A percentile compares a stretch with the other conserved stretches of the same genome.
Evolutionary conservation across 2,797 vertebrate species (phyloP).

Genomic region (Gymnothorax javanicus): DNA sequence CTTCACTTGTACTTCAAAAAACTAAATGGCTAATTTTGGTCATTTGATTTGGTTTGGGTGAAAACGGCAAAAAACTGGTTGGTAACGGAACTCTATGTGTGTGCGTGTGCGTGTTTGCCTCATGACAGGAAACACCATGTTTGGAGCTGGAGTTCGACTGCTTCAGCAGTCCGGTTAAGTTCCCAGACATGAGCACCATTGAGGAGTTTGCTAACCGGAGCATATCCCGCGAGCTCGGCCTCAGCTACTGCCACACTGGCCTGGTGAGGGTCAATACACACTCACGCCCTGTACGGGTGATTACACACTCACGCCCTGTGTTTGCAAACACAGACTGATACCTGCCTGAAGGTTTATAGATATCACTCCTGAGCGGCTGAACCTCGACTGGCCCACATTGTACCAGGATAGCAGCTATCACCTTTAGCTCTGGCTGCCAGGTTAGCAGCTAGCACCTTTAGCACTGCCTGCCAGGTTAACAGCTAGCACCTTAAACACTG

Average conservation of each 20-base stretch:
- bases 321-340: background rate
- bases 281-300: background rate
- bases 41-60: too few species aligned
- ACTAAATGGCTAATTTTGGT: too few species aligned
- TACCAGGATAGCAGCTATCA: too few species aligned
- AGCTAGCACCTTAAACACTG: too few species aligned
- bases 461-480: too few species aligned
- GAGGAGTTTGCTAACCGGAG: conserved; percentile 95
- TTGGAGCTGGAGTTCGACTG: conserved; percentile 96
- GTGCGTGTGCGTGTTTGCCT: background rate
- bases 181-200: conserved; percentile 89
- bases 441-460: too few species aligned
- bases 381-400: too few species aligned
- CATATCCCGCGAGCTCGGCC: conserved; percentile 90
- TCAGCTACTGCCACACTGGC: conserved; percentile 89
- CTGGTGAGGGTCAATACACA: conserved; percentile 73
- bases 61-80: background rate
- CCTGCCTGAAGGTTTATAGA: too few species aligned
- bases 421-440: too few species aligned
- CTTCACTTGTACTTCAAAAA: too few species aligned
- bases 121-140: conserved; percentile 89
- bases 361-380: too few species aligned
- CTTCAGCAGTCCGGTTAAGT: conserved; percentile 93
- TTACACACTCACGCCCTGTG: background rate
- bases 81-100: background rate